These are phyloP conservation scores for Potorous gilbertii DNA, from an alignment of 2,797 vertebrate genomes.

Conservation along the genomic window DNA sequence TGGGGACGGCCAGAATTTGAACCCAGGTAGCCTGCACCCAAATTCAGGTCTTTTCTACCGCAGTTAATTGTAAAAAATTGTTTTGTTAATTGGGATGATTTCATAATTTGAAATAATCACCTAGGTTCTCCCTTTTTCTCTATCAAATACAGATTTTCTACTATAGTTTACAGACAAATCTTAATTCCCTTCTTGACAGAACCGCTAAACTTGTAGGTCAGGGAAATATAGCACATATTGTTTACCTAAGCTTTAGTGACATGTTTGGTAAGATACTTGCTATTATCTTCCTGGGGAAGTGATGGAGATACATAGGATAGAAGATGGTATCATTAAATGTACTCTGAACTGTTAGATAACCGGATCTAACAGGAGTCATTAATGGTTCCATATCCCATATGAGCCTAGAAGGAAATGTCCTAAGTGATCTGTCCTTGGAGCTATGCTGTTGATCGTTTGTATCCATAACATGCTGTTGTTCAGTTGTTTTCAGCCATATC, in stretches of 20 bases:
- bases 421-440: neutral
- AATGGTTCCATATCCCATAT: neutral
- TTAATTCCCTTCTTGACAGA: neutral
- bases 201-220: neutral
- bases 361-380: neutral
- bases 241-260: neutral
- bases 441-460: neutral
- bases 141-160: constrained; percentile 22
- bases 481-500: too few species aligned
- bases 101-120: neutral
- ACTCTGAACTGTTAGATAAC: neutral
- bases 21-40: neutral
- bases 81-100: constrained; percentile 32
- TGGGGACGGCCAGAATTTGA: neutral
- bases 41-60: neutral
- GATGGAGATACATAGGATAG: neutral
- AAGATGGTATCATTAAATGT: neutral
- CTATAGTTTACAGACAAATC: neutral
- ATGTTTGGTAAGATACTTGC: neutral
- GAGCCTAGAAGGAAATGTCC: neutral
- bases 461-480: too few species aligned
- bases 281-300: neutral
- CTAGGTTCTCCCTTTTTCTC: neutral
- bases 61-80: constrained; percentile 52
- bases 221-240: neutral